These are phyloP conservation scores for Apamea sordens DNA, from an alignment of 2,888 invertebrate species.

Conservation along the genomic window DNA sequence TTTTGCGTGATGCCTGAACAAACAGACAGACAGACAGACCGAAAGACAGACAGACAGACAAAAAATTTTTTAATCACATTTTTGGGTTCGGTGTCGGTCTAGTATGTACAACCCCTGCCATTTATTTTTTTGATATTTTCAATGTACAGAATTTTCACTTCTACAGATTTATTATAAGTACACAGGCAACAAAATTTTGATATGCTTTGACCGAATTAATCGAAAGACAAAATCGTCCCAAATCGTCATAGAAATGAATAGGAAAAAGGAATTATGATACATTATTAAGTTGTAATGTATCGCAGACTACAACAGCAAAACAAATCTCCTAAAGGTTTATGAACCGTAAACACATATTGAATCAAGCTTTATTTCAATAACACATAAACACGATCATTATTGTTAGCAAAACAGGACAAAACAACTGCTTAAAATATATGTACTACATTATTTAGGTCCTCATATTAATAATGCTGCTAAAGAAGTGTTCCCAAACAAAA, in stretches of 20 bases:
- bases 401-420: slow-evolving; percentile 4
- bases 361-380: slow-evolving; percentile 31
- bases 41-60: too few relatives aligned
- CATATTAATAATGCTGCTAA: slow-evolving; percentile 5
- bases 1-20: too few relatives aligned
- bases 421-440: slow-evolving; percentile 17
- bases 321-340: slow-evolving; percentile 13
- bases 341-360: slow-evolving; percentile 27
- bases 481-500: not conserved
- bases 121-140: too few relatives aligned
- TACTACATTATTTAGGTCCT: not conserved
- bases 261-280: not conserved
- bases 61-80: too few relatives aligned
- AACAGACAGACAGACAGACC: too few relatives aligned
- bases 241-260: too few relatives aligned
- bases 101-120: too few relatives aligned
- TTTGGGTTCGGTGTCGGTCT: too few relatives aligned
- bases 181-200: too few relatives aligned
- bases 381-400: slow-evolving; percentile 28
- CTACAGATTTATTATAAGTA: too few relatives aligned
- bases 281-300: not conserved
- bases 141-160: too few relatives aligned
- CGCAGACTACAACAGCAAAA: not conserved
- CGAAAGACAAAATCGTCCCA: too few relatives aligned
- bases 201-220: not conserved